Base-by-base conservation (phyloP, 2,888 invertebrate genomes). In the Subacronicta megacephala region DNA sequence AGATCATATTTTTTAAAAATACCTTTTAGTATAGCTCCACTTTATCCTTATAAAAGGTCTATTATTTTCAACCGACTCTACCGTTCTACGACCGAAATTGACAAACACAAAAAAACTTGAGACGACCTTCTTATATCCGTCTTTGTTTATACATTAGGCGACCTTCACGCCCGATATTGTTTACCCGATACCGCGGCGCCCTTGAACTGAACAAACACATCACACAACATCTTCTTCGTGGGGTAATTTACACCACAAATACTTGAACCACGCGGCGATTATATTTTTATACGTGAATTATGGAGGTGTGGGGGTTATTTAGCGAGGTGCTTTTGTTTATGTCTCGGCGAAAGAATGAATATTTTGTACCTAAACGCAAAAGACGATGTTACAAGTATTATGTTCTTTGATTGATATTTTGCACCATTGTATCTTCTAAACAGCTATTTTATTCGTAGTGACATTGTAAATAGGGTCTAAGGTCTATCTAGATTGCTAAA, bases 141-240 rank as follows among this genome's bases (percentile, higher is more conserved):
- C 40, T 41, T 15, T 13, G 20, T 38, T 3, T 23, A 20, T 2
- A 41, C 16, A 31, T 26, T 4, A 15, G 4, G 20, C 45, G 42
- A 33, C 65, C 55, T 64, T 64, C 41, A 17, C 23, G 7, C 40
- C 40, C 40, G 16, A 51, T 15, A 43, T 17, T 55, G 55, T 55
- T 40, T 43, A 23, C 43, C 10, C 13, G 23, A 20, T 6, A 12
- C 35, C 29, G 26, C 31, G 15, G 1, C 23, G 44, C 33, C 65
- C 65, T 55, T 61, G 42, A 47, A 51, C 40, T 13, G 50, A 44
- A 44, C 46, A 65, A 61, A 65, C 65, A 65, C 42, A 46, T 53
- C 53, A 63, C 18, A 16, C 31, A 5, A 52, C 52, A 10, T 63
- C 52, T 44, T 63, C 31, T 7, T 50, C 17, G 23, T 58, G 36